Evolutionary conservation across 1,140 invertebrate species (phyloP).

Genomic region (Halesus radiatus): DNA sequence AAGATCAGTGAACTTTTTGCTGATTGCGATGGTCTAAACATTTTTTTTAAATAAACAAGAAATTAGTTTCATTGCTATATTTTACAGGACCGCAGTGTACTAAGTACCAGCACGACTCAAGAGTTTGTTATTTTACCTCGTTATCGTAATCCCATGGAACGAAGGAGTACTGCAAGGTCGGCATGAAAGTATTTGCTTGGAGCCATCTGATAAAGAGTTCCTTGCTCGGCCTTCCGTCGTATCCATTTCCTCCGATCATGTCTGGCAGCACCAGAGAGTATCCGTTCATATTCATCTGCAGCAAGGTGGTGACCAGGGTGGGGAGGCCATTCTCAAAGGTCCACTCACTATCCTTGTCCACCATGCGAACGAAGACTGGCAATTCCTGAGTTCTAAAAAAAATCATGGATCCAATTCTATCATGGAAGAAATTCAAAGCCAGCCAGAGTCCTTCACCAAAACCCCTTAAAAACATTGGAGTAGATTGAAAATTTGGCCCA

Average conservation of each 20-base stretch:
- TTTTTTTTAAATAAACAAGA: no score
- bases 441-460: no score
- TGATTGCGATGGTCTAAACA: constrained; percentile 74
- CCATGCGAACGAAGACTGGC: constrained; percentile 81
- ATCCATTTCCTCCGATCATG: constrained; percentile 84
- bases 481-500: no score
- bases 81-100: no score
- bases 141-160: constrained; percentile 82
- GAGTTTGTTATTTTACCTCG: constrained; percentile 61
- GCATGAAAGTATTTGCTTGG: constrained; percentile 82
- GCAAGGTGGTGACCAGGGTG: constrained; percentile 78
- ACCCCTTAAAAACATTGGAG: no score
- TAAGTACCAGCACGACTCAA: no score
- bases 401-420: neutral
- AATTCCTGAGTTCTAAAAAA: constrained; percentile 71
- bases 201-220: constrained; percentile 86
- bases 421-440: no score
- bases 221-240: constrained; percentile 68
- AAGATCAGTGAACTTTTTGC: constrained; percentile 76
- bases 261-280: constrained; percentile 84
- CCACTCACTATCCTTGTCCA: constrained; percentile 84
- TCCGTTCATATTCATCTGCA: constrained; percentile 80
- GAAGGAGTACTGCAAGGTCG: constrained; percentile 82
- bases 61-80: no score
- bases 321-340: constrained; percentile 75